phyloP scores from a whole-genome alignment of 2,888 invertebrate genomes.

The Abscondita cerata region DNA sequence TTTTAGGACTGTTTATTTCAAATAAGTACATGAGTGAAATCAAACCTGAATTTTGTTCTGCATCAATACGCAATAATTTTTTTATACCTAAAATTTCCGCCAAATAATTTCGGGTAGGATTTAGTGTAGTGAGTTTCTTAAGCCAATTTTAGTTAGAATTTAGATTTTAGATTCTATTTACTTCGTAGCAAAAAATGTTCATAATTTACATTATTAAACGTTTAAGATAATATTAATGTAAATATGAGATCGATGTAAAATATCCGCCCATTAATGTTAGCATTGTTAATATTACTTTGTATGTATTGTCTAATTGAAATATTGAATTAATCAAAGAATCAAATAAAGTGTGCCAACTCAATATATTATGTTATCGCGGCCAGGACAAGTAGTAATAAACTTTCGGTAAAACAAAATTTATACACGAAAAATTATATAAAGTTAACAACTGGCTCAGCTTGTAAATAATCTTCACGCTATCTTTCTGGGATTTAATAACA shows the following conservation, averaged over 20 bases:
- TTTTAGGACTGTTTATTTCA: too few relatives aligned
- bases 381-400: conserved; percentile 10
- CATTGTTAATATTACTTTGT: conserved; percentile 19
- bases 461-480: conserved; percentile 31
- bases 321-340: conserved; percentile 1
- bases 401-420: conserved; percentile 39
- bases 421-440: conserved; percentile 14
- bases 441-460: conserved; percentile 11
- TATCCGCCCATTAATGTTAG: conserved; percentile 47
- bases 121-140: not conserved
- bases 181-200: not conserved
- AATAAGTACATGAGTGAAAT: too few relatives aligned
- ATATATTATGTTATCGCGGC: not conserved
- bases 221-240: conserved; percentile 20
- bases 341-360: conserved; percentile 16
- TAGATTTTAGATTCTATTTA: conserved; percentile 7
- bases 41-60: too few relatives aligned
- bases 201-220: not conserved
- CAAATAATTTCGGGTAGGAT: not conserved
- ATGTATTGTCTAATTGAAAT: not conserved
- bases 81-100: too few relatives aligned
- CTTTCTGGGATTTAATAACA: conserved; percentile 26
- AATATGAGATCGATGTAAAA: conserved; percentile 40
- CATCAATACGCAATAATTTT: too few relatives aligned
- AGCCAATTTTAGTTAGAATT: conserved; percentile 8